Evolutionary conservation across 2,888 invertebrate species (phyloP), one percentile per base, ranked within the genome.

Genomic region (Tuta absoluta): DNA sequence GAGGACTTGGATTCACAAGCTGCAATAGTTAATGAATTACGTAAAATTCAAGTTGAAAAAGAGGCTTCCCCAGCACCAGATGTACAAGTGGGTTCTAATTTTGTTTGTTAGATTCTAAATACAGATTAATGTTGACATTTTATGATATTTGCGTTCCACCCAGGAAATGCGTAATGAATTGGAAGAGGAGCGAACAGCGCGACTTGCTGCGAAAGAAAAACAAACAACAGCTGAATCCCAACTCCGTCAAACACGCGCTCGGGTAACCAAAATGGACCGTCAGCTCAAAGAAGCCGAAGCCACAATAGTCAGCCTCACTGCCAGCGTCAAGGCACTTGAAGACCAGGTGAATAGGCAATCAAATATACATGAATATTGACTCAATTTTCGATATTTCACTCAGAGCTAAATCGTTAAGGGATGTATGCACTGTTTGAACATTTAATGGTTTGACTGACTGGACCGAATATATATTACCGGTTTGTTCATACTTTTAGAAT

Each of bases 251-350:
- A 71, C 85, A n/a, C 81, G 87, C 0, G 53, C 71, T 8, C 82
- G 91, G 8, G 77, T 91, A 17, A 67, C 75, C 24, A 90, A 91
- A 75, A 88, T 91, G 90, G 91, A 91, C 62, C 81, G 85, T 3
- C 91, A 91, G 68, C 74, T 91, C 37, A 82, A 86, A 8, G 91
- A 91, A 71, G 81, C 91, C 3, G 91, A 91, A 70, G 85, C 89
- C 14, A 91, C 86, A 68, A 89, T 91, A 64, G 69, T 85, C 24
- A 82, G 83, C 68, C 85, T 91, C 62, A 89, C 91, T 0, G 79
- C 82, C 63, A 87, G 87, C 56, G 89, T 91, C 1, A 91, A 91
- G 68, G 68, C 80, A 65, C 74, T 90, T 48, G 91, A 91, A 79
- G 91, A 91, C 66, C 89, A 91, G 85, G 91, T 89, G 76, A 58